phyloP scores from a whole-genome alignment of 2,113 vertebrate species.

The Saccopteryx leptura region DNA sequence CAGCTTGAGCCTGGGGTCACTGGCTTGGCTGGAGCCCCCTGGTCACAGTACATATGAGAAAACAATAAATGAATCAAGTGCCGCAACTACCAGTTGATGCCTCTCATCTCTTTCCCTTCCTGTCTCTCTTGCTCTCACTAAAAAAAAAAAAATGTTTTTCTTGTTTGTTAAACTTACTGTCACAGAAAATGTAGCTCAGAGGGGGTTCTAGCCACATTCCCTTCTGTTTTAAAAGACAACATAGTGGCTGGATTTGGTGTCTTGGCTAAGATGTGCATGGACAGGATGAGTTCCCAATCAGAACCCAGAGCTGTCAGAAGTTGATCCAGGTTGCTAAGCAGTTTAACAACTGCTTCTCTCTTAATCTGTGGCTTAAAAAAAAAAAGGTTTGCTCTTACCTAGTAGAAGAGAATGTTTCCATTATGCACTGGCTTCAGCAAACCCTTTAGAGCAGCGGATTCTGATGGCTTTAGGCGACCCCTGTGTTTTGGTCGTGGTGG shows the following conservation, averaged over 20 bases:
- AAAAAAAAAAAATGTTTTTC: constrained; percentile 8
- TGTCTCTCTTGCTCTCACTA: too few relatives aligned
- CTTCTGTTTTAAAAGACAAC: constrained; percentile 19
- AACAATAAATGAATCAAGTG: too few relatives aligned
- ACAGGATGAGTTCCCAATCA: background rate
- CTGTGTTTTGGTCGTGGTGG: too few relatives aligned
- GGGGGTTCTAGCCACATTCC: background rate
- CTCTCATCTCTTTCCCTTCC: too few relatives aligned
- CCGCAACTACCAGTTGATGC: too few relatives aligned
- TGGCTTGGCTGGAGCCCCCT: too few relatives aligned
- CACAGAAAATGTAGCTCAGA: constrained; percentile 45
- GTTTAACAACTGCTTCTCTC: background rate
- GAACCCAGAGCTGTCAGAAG: background rate
- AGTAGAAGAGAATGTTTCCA: background rate
- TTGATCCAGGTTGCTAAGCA: background rate
- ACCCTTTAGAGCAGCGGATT: background rate
- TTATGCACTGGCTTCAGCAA: background rate
- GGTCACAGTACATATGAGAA: too few relatives aligned
- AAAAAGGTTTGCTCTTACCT: background rate
- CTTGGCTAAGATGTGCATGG: background rate
- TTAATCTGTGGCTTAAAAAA: background rate
- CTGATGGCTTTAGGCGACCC: too few relatives aligned
- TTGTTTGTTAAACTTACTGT: constrained; percentile 60
- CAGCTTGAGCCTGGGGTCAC: too few relatives aligned
- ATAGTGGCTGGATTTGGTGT: background rate